Conservation (phyloP, 2,888 invertebrate genomes). For the Molanna angustata region DNA sequence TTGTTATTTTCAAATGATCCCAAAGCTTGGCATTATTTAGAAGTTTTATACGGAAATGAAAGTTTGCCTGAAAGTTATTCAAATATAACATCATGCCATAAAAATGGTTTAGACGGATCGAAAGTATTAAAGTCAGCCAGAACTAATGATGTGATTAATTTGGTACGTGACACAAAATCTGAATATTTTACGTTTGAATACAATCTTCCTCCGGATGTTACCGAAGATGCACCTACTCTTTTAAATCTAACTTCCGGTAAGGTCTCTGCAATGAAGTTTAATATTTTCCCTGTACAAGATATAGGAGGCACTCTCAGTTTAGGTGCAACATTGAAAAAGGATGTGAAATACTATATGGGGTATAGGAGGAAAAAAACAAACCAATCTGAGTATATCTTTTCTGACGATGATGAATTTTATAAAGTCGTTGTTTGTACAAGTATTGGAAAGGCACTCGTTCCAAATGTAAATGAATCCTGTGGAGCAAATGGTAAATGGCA, state of each 20-base stretch:
- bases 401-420: constrained; percentile 50
- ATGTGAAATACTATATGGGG: constrained; percentile 52
- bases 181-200: constrained; percentile 76
- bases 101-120: not conserved
- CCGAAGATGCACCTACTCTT: constrained; percentile 62
- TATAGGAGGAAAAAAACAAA: constrained; percentile 40
- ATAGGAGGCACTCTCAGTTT: constrained; percentile 78
- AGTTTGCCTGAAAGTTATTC: not conserved
- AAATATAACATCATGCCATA: not conserved
- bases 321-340: constrained; percentile 66
- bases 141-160: constrained; percentile 38
- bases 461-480: constrained; percentile 62
- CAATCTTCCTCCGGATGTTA: constrained; percentile 62
- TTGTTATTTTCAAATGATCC: constrained; percentile 56
- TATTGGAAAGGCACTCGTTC: constrained; percentile 56
- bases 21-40: constrained; percentile 60
- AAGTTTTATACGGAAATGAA: constrained; percentile 41
- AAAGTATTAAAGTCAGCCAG: not conserved
- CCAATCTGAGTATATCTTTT: constrained; percentile 41
- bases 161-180: constrained; percentile 61
- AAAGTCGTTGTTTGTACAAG: constrained; percentile 63
- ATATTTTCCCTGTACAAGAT: constrained; percentile 67
- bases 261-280: constrained; percentile 65
- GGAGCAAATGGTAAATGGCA: constrained; percentile 51
- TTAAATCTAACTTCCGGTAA: constrained; percentile 66